Evolutionary conservation across 2,113 vertebrate genomes (phyloP).

Genomic region (Irena cyanogastra): DNA sequence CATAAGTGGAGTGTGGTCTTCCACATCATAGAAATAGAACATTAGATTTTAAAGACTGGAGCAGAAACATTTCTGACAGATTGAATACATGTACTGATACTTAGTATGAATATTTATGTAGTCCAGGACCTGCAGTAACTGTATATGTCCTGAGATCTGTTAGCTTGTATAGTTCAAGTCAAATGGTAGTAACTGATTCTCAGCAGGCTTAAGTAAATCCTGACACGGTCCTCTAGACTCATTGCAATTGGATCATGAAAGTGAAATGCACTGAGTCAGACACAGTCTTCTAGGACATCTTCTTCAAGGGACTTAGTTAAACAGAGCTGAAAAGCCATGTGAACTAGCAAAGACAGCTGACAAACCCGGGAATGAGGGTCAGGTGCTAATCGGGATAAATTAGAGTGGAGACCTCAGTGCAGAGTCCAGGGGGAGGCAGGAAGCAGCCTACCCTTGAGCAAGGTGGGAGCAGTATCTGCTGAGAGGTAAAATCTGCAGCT

Average conservation of each 20-base stretch:
- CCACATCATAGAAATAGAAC: neutral
- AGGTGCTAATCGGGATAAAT: neutral
- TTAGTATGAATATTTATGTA: neutral
- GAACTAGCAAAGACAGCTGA: neutral
- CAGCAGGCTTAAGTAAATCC: constrained; percentile 16
- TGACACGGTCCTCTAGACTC: neutral
- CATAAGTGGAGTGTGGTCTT: neutral
- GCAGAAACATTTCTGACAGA: neutral
- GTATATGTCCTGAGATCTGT: neutral
- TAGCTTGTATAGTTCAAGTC: neutral
- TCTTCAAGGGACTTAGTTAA: neutral
- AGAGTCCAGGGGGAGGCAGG: neutral
- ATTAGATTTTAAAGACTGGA: neutral
- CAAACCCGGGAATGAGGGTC: neutral
- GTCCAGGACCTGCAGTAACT: neutral
- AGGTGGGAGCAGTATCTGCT: neutral
- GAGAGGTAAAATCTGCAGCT: neutral
- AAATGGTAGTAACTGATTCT: neutral
- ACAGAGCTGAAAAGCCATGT: neutral
- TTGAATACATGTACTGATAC: neutral
- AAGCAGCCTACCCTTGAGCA: neutral
- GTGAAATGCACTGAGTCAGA: neutral
- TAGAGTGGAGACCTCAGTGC: neutral
- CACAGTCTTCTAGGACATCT: neutral
- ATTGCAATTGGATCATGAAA: neutral